A percentile compares a stretch with the other conserved stretches of the same genome.
These are phyloP conservation scores for Spheniscus humboldti DNA, from an alignment of 2,797 vertebrate species.

Conservation along the genomic window DNA sequence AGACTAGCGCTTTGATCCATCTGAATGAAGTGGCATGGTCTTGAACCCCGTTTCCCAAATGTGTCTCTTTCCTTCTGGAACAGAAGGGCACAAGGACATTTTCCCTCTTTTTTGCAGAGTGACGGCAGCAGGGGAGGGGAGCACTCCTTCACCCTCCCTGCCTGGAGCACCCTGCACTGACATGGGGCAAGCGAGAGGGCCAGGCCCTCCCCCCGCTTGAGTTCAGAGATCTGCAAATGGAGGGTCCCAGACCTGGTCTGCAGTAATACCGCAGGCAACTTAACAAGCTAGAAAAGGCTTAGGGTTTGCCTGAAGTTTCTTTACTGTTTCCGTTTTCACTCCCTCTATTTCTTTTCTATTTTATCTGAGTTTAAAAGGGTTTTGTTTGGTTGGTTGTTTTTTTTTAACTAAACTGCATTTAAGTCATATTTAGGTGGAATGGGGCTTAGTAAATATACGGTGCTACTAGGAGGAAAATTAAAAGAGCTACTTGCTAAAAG, in stretches of 20 bases:
- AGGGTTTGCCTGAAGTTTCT: not conserved
- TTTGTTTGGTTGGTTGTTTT: not conserved
- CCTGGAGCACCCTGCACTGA: not conserved
- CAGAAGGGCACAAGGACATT: not conserved
- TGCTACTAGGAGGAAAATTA: not conserved
- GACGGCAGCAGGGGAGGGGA: not conserved
- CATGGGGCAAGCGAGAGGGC: too few relatives aligned
- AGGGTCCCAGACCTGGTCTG: not conserved
- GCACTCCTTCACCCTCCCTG: not conserved
- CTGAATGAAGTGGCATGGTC: not conserved
- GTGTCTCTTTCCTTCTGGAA: not conserved
- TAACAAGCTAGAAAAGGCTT: not conserved
- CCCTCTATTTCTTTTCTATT: not conserved
- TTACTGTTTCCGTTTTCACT: not conserved
- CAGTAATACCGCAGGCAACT: not conserved
- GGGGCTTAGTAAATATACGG: not conserved
- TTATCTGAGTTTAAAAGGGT: not conserved
- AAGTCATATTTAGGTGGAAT: not conserved
- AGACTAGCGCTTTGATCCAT: fast-evolving
- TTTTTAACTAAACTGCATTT: not conserved
- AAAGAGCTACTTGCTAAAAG: not conserved
- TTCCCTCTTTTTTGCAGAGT: not conserved
- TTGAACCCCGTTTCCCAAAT: not conserved
- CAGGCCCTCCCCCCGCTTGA: not conserved
- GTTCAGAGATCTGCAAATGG: not conserved